Evolutionary conservation across 2,797 vertebrate species (phyloP).

Genomic region (Loriculus beryllinus): DNA sequence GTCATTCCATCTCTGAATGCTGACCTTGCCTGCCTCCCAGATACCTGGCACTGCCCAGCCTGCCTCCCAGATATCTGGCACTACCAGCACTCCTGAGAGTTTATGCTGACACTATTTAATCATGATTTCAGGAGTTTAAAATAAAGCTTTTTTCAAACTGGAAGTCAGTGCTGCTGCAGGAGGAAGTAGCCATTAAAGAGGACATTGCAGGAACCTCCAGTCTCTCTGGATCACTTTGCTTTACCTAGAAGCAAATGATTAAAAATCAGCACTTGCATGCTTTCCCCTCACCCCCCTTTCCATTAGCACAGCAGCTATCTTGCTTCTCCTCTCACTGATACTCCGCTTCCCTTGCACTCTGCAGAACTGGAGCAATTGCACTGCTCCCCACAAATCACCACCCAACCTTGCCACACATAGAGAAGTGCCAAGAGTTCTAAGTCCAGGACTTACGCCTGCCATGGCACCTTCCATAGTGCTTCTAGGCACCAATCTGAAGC

Average conservation of each 20-base stretch:
- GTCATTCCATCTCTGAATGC: not conserved
- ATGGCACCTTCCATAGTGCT: fast-evolving
- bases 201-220: not conserved
- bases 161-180: not conserved
- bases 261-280: not conserved
- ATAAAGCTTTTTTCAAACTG: not conserved
- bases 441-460: not conserved
- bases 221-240: not conserved
- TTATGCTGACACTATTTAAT: not conserved
- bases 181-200: not conserved
- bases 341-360: not conserved
- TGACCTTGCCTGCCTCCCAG: not conserved
- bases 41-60: not conserved
- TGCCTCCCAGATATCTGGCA: no score
- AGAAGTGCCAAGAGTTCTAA: not conserved
- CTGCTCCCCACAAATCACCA: not conserved
- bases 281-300: not conserved
- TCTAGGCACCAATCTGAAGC: fast-evolving
- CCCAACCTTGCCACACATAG: fast-evolving
- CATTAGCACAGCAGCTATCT: not conserved
- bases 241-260: not conserved
- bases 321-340: not conserved
- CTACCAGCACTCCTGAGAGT: fast-evolving
- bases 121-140: not conserved
- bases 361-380: not conserved